Evolutionary conservation across 2,888 invertebrate species (phyloP), one percentile per base, ranked within the genome.

Genomic region (Glaucopsyche alexis): DNA sequence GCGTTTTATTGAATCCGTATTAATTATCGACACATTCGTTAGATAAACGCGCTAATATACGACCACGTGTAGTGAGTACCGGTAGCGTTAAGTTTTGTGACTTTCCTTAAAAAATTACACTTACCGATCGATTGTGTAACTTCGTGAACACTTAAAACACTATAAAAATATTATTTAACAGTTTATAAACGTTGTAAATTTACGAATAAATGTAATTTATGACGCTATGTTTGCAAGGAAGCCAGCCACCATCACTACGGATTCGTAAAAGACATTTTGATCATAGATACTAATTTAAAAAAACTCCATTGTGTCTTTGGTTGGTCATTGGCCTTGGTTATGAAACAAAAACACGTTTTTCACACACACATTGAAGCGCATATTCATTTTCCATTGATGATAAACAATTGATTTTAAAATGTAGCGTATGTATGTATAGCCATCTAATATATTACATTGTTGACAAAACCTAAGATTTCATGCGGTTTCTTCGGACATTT

Each of bases 231-330:
- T 88, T 85, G 90, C 91, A 90, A 92, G 89, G 87, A 93, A 91
- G 92, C 93, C 92, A 91, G 92, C 93, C 92, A 93, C 93, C 93
- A 91, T 92, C 93, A 91, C 93, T 93, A 92, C 88, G 85, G 89
- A 89, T 88, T 87, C 90, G 93, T 91, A 92, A 93, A 93, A 93
- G 93, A 93, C 91, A 91, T 91, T 84, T 86, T 88, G 79, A 80
- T 78, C 92, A 93, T 93, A 92, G 91, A 93, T 89, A 88, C 84
- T 81, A 80, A 79, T 83, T 83, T 84, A 85, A 87, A 87, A 86
- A 88, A 86, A 74, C 75, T 75, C 72, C 70, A 75, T 75, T 75
- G 76, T 77, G 70, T 75, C 71, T 73, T 73, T 77, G 71, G 69
- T 75, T 52, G 16, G 40, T 76, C 76, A 74, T 79, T 78, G 76